Evolutionary conservation across 2,888 invertebrate genomes (phyloP), one percentile per base, ranked within the genome.

Genomic region (Schizaphis graminum): DNA sequence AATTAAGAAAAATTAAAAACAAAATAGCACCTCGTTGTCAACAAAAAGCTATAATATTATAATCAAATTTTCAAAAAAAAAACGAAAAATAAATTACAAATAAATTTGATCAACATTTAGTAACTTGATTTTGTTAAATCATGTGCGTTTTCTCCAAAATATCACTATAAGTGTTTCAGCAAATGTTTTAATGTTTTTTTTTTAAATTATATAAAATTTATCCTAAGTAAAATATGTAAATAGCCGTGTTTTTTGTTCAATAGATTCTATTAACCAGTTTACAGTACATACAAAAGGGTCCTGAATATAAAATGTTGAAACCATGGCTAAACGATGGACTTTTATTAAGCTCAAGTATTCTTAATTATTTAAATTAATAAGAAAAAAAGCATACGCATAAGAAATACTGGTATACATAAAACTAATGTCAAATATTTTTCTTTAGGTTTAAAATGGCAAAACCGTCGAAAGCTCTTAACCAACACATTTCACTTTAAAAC

Each of bases 401-500:
- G 35, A 41, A 0, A n/a, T 3, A 16, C 57, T 13, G 4, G 21
- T 16, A 35, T 8, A 2, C 77, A 35, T 7, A 77, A 7, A 35
- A 7, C 35, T 77, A 41, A 53, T 77, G 35, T 77, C 8, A 35
- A 77, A 77, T 35, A 77, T 85, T 35, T 2, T 56, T 85, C 44
- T 91, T 28, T 41, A 95, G 95, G 94, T 28, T 26, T 8, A 10
- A 97, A 97, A 96, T 97, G 97, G 97, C 96, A 96, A 95, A 96
- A 96, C 0, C 96, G 97, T 95, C 96, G 97, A 95, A 97, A 97
- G 96, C 96, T 97, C 95, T 95, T 97, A 95, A 97, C 97, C 1
- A 97, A 97, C 41, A 97, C 97, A 7, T 97, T 97, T 95, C 97
- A 97, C 96, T 97, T 97, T 95, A 97, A 97, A 95, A 97, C 97